Evolutionary conservation across 1,140 invertebrate genomes (phyloP).

Genomic region (Drosophila ananassae): DNA sequence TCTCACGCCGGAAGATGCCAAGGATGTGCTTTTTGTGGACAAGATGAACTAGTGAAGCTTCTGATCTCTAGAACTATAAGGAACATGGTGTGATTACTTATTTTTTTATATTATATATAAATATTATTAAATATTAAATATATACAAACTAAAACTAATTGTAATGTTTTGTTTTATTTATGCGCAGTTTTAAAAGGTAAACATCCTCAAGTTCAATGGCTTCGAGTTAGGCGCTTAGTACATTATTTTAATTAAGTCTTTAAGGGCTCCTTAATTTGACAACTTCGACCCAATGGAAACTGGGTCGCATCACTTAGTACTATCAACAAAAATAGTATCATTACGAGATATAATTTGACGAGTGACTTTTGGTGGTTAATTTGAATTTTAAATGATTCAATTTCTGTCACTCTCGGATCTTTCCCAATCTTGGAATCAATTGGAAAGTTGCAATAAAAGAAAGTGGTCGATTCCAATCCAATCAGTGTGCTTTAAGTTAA

Average conservation of each 20-base stretch:
- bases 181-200: background rate
- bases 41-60: background rate
- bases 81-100: background rate
- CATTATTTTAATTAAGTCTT: conserved; percentile 4
- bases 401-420: background rate
- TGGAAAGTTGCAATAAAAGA: background rate
- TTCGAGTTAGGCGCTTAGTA: background rate
- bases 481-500: background rate
- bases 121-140: background rate
- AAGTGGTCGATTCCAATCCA: background rate
- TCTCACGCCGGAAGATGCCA: conserved; percentile 9
- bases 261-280: background rate
- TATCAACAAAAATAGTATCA: background rate
- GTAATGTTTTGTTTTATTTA: background rate
- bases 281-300: background rate
- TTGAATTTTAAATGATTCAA: background rate
- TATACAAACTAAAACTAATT: no score
- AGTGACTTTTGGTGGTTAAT: background rate
- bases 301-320: background rate
- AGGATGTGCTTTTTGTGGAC: background rate
- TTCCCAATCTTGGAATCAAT: background rate
- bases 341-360: background rate
- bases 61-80: background rate
- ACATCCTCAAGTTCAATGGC: background rate
- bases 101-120: background rate